Base-by-base conservation (phyloP, 2,888 invertebrate species). In the Dicycla oo region DNA sequence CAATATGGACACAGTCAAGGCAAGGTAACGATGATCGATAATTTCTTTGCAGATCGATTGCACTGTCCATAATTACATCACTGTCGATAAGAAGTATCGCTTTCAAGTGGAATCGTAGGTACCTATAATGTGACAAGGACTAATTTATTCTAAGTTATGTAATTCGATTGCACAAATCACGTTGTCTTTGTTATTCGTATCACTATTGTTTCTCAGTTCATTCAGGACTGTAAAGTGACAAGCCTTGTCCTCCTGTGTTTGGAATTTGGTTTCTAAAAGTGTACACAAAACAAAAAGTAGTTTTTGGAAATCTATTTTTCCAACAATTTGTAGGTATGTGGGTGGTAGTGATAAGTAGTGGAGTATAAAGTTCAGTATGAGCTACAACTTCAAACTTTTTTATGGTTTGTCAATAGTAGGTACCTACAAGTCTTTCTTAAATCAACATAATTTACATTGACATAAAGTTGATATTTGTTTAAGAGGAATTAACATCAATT, bases 41-140 rank as follows among this genome's bases (percentile, higher is more conserved):
- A 54, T 43, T 54, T 38, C 3, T 20, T 45, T 54, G 43, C 8
- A 49, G 15, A 26, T 18, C 18, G 10, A 49, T 34, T 34, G 34
- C n/a, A n/a, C n/a, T 34, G 34, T 34, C 34, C 34, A 34, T 34
- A 34, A 34, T 34, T 34, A 4, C 34, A 4, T 34, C 75, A 45
- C 3, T 53, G 38, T 53, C n/a, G n/a, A n/a, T 75, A 53, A 26
- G 30, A 58, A 23, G 15, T 49, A 51, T 73, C 60, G 20, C 51
- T 70, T 30, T 34, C n/a, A 34, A 51, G 11, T 54, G 34, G 20
- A 73, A 57, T 56, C 18, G 6, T 13, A 15, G n/a, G 18, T 49
- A 63, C 63, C 3, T 26, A 47, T 20, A 26, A 26, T 7, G 15
- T 40, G 18, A 54, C 43, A 73, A 53, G 26, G 73, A 58, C 20